Evolutionary conservation across 2,888 invertebrate genomes (phyloP), one percentile per base, ranked within the genome.

Genomic region (Drosophila neutralis): DNA sequence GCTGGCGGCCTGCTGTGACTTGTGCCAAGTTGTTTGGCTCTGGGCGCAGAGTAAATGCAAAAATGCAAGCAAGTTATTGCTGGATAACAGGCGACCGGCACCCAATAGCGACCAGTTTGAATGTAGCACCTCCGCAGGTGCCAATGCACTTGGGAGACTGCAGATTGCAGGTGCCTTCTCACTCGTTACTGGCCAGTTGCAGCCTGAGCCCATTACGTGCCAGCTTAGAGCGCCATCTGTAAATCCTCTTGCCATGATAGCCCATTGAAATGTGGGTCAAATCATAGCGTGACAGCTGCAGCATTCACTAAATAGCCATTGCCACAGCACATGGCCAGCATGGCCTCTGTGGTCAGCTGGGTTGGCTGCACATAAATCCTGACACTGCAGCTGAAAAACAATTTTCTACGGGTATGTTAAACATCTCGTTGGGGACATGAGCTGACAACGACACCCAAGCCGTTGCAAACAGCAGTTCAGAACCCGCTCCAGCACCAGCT

Each of bases 391-490:
- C 76, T 80, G 87, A 78, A 82, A 90, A 90, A 87, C 87, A 90
- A 87, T 87, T 87, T 90, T 89, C 80, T 78, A 87, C 87, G 85
- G 89, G 85, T 82, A 87, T 85, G 85, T 82, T 87, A 89, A 85
- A 82, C 85, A 89, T 89, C 87, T 84, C 69, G 67, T 76, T 73
- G 76, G 77, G 69, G 82, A 80, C 82, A 82, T 82, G 71, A 82
- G 78, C 82, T 86, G 82, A 80, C 79, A 76, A 67, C 83, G 70
- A 73, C 80, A 81, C 76, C 72, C 80, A 73, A 64, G 60, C 76
- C 38, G 49, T 53, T 6, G 4, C 69, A 45, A 40, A 13, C 61
- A 35, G 15, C 62, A 48, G 21, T 6, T 18, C 64, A 29, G 49
- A 49, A 51, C n/a, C 13, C n/a, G 51, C 51, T n/a, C 11, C 69